Base-by-base conservation (phyloP, 2,797 vertebrate species). In the Bovichtus variegatus region DNA sequence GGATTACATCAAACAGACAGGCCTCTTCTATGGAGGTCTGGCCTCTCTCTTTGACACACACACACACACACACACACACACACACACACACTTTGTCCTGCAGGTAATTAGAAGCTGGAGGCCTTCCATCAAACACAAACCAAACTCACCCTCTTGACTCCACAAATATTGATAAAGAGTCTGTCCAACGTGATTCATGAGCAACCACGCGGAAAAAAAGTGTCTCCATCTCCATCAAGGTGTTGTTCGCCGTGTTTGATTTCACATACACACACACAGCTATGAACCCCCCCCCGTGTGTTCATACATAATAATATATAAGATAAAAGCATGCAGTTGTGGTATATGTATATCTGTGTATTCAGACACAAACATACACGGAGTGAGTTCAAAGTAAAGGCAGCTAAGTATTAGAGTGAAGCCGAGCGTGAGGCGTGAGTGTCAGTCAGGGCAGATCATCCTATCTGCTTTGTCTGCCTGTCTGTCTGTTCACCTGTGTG, bases 1-100 rank as follows among this genome's bases (percentile, higher is more conserved):
- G 79, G 78, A 93, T 93, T 85, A 92, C 75, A 91, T 95, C 92
- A 94, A 92, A 83, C 79, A 90, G 76, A 86, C 82, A 78, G 83
- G 71, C 80, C 46, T 87, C 81, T 84, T 86, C 89, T 75, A 71
- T 78, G 83, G 87, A 90, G 86, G 86, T 91, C 89, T 91, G 89
- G 77, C 40, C 50, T 78, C 49, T 21, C 60, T 62, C 47, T 34
- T 13, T 25, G 27, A 19, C 27, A 3, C 23, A 9, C 19, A 6
- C 34, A 16, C 49, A 6, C 61, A 9, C 15, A 50, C 43, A 58
- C 55, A 43, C 68, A 69, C 54, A 49, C 65, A 78, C 60, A 70
- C 55, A 75, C 81, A 83, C 11, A 84, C 80, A 88, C 71, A 81
- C 75, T 83, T 78, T 77, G 57, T 76, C 67, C 82, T 80, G 69